These are phyloP conservation scores for Hylaeus anthracinus DNA, from an alignment of 1,140 invertebrate species.

Conservation along the genomic window DNA sequence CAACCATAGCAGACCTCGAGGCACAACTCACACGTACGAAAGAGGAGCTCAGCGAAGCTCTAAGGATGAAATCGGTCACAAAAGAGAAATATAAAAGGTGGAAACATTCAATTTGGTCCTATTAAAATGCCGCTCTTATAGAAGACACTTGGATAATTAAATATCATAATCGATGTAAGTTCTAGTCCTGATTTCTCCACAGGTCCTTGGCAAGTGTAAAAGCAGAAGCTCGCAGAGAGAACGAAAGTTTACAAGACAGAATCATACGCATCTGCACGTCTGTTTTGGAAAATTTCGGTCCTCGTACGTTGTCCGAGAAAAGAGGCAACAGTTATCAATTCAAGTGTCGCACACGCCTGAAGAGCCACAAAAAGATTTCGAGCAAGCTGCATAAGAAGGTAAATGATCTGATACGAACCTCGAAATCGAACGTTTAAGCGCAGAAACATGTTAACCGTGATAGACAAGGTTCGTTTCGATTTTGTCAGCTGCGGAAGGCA, in stretches of 20 bases:
- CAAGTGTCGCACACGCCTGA: slow-evolving; percentile 13
- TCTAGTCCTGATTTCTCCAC: background rate
- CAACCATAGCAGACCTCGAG: slow-evolving; percentile 51
- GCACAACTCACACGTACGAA: slow-evolving; percentile 32
- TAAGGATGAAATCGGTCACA: slow-evolving; percentile 21
- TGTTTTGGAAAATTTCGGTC: slow-evolving; percentile 55
- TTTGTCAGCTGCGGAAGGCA: slow-evolving; percentile 42
- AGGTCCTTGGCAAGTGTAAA: slow-evolving; percentile 37
- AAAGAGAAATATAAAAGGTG: slow-evolving; percentile 60
- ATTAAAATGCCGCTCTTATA: background rate
- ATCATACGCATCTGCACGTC: slow-evolving; percentile 58
- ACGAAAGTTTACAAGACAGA: slow-evolving; percentile 47
- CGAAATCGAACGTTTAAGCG: background rate
- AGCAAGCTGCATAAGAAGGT: slow-evolving; percentile 50
- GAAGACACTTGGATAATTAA: no score
- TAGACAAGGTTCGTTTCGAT: background rate
- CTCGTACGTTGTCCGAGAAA: slow-evolving; percentile 6
- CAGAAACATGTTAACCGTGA: background rate
- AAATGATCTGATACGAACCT: background rate
- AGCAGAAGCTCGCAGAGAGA: slow-evolving; percentile 41
- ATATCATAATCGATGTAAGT: no score
- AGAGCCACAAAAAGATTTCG: slow-evolving; percentile 40
- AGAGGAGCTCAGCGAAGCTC: slow-evolving; percentile 42
- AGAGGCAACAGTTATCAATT: background rate
- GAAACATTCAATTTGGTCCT: background rate